Conservation (phyloP, 2,797 vertebrate genomes). For the Lepidocolaptes lacrymiger region DNA sequence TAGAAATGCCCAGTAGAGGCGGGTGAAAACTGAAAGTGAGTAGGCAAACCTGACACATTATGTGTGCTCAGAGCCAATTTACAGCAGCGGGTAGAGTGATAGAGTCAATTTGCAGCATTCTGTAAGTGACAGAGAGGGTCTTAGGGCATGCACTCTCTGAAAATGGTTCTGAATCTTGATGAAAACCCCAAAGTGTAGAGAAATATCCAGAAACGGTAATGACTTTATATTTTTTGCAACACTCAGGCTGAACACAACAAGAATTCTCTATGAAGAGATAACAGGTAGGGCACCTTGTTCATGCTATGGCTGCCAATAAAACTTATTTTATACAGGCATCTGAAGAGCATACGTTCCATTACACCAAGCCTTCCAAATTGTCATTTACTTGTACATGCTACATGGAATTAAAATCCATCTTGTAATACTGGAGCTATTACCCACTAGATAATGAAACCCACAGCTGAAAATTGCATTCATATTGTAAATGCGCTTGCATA, state of each 20-base stretch:
- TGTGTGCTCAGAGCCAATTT: conserved; percentile 74
- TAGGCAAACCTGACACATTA: conserved; percentile 71
- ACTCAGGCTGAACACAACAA: background rate
- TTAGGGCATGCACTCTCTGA: conserved; percentile 66
- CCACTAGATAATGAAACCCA: background rate
- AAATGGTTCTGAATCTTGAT: conserved; percentile 69
- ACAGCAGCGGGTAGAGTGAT: conserved; percentile 67
- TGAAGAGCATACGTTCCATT: background rate
- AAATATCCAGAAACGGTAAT: conserved; percentile 56
- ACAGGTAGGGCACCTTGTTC: background rate
- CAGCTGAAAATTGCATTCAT: conserved; percentile 23
- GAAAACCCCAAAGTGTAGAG: conserved; percentile 62
- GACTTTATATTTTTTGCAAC: conserved; percentile 42
- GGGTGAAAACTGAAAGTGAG: conserved; percentile 69
- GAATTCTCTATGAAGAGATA: conserved; percentile 27
- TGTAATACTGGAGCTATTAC: background rate
- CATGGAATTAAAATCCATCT: conserved; percentile 30
- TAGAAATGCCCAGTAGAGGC: conserved; percentile 67
- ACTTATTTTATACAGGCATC: background rate
- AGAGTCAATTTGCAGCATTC: conserved; percentile 74
- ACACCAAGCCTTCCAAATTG: background rate
- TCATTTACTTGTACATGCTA: background rate
- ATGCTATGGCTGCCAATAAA: background rate
- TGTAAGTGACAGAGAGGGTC: conserved; percentile 66
- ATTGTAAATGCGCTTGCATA: conserved; percentile 6